Evolutionary conservation across 35 echinoderm and acorn worm genomes (phyloP).

Genomic region (Ophioderma brevispina): DNA sequence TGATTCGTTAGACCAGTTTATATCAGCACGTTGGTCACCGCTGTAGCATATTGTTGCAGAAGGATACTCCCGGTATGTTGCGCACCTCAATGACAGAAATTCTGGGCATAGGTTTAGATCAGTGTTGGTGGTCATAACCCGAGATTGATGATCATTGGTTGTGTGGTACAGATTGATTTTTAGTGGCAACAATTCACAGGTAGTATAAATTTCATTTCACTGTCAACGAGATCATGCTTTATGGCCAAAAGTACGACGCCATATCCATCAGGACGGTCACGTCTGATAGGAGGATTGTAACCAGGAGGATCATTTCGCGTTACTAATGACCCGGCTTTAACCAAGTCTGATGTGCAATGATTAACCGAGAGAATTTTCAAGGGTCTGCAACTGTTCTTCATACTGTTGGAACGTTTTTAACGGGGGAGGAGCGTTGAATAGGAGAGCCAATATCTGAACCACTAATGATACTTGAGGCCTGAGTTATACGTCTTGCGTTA

Average conservation of each 20-base stretch:
- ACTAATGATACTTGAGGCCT: too few relatives aligned
- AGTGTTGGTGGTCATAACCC: conserved; percentile 27
- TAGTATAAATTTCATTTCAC: conserved; percentile 18
- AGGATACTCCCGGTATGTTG: not conserved
- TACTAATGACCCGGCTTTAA: not conserved
- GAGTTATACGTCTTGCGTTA: too few relatives aligned
- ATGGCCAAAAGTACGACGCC: conserved; percentile 30
- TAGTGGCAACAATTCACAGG: conserved; percentile 20
- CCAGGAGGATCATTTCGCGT: conserved; percentile 1
- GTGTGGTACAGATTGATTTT: conserved; percentile 18
- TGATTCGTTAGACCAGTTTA: conserved; percentile 8
- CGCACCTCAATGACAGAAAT: conserved; percentile 22
- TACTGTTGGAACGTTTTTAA: not conserved
- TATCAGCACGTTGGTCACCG: conserved; percentile 33
- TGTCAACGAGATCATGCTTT: conserved; percentile 45
- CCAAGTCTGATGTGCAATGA: conserved; percentile 31
- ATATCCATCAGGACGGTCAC: conserved; percentile 17
- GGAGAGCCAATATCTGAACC: too few relatives aligned
- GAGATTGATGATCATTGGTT: conserved; percentile 20
- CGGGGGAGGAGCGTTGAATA: too few relatives aligned
- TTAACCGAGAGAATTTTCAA: conserved; percentile 13
- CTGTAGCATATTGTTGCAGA: conserved; percentile 46
- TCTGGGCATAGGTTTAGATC: conserved; percentile 33
- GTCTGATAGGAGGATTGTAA: conserved; percentile 12
- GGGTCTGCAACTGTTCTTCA: conserved; percentile 4